Evolutionary conservation across 2,113 vertebrate genomes (phyloP).

Genomic region (Grus americana): DNA sequence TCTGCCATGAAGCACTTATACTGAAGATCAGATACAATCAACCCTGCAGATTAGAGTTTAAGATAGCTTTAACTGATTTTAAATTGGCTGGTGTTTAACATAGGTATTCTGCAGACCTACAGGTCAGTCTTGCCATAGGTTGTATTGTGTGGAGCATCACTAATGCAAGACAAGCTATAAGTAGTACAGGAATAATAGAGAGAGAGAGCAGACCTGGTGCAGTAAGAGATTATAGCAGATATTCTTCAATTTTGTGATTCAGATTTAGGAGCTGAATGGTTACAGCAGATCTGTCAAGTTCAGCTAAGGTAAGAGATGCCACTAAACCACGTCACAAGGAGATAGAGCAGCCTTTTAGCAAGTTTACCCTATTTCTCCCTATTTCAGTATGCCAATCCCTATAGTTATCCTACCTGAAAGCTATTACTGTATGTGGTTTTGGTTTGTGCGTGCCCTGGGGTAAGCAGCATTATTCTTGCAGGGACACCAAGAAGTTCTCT

Average conservation of each 20-base stretch:
- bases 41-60: not conserved
- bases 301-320: not conserved
- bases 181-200: not conserved
- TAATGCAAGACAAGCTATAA: not conserved
- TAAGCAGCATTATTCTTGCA: conserved; percentile 36
- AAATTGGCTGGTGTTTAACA: not conserved
- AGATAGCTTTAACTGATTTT: not conserved
- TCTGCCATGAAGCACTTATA: not conserved
- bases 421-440: not conserved
- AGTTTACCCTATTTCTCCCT: not conserved
- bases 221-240: not conserved
- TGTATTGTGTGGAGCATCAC: not conserved
- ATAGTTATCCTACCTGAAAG: not conserved
- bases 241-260: not conserved
- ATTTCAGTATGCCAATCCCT: not conserved
- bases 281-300: not conserved
- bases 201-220: not conserved
- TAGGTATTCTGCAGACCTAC: not conserved
- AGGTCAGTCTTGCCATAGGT: not conserved
- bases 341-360: not conserved
- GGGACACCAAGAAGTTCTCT: conserved; percentile 78
- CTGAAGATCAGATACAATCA: not conserved
- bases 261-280: not conserved
- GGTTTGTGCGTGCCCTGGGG: not conserved
- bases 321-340: not conserved